Conservation (phyloP, 1,140 invertebrate species). For the Macrosteles quadrilineatus region DNA sequence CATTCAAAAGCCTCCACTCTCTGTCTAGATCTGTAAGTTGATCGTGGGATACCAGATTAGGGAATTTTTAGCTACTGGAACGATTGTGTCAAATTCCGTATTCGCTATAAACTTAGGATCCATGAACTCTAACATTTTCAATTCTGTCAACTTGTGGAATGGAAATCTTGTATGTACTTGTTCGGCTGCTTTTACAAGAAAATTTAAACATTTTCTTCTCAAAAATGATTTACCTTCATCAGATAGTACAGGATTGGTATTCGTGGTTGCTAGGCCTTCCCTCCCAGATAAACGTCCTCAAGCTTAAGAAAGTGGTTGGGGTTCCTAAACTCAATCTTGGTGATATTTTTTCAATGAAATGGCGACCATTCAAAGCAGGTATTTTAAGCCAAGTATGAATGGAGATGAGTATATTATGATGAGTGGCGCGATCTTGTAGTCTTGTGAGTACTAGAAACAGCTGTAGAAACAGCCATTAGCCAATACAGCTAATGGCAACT, state of each 20-base stretch:
- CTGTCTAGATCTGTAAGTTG: too few relatives aligned
- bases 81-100: background rate
- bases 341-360: too few relatives aligned
- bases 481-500: too few relatives aligned
- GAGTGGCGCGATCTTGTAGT: too few relatives aligned
- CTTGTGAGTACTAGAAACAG: too few relatives aligned
- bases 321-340: constrained; percentile 11
- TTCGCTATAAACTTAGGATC: background rate
- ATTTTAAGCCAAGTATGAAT: too few relatives aligned
- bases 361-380: too few relatives aligned
- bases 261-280: constrained; percentile 7
- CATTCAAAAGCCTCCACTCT: too few relatives aligned
- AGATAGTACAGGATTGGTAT: background rate
- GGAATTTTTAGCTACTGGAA: background rate
- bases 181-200: constrained; percentile 8
- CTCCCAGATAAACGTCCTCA: constrained; percentile 11
- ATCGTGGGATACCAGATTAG: background rate
- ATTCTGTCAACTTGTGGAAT: too few relatives aligned
- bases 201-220: constrained; percentile 8
- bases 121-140: background rate
- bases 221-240: constrained; percentile 13
- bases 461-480: too few relatives aligned
- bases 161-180: too few relatives aligned
- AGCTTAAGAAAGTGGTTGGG: background rate
- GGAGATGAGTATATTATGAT: too few relatives aligned